Base-by-base conservation (phyloP, 2,797 vertebrate genomes). In the Brachyalestes nurse region DNA sequence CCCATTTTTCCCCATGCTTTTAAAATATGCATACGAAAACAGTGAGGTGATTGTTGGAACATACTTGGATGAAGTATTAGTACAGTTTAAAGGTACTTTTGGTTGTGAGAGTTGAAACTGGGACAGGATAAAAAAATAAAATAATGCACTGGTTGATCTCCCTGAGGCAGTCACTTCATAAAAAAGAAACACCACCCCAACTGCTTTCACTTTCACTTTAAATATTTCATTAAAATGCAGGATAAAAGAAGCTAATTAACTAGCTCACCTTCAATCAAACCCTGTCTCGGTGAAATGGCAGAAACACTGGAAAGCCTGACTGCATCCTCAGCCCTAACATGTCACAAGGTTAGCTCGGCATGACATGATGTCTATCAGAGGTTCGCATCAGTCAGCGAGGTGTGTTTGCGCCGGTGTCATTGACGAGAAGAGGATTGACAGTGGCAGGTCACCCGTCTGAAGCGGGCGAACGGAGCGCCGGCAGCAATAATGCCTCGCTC, bases 341-440 rank as follows among this genome's bases (percentile, higher is more conserved):
- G 16, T 19, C 7, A 16, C 72, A 69, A 57, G 53, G 67, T 40
- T 80, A 75, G 55, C 49, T 8, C 60, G 28, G 42, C 17, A 61
- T 61, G 72, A 75, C 79, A 80, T 55, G 53, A 57, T 71, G 79
- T 81, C 70, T 81, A 71, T 71, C 69, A 80, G 61, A 74, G 77
- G 67, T 23, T 38, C 38, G 10, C 77, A 14, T 64, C 57, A 49
- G 55, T 34, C 14, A 38, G 25, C 40, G 65, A 45, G 76, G 65
- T 58, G 73, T 71, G 60, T 79, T 28, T 79, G 78, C 58, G 71
- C 53, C 60, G 45, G 49, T 51, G 19, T 73, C 71, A 14, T n/a
- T 64, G 23, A 62, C 67, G 72, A 51, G 75, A 85, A 72, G 67
- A 78, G 75, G 78, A 79, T 80, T 72, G 84, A 80, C 71, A 80